Evolutionary conservation across 2,888 invertebrate genomes (phyloP).

Genomic region (Cordilura impudica): DNA sequence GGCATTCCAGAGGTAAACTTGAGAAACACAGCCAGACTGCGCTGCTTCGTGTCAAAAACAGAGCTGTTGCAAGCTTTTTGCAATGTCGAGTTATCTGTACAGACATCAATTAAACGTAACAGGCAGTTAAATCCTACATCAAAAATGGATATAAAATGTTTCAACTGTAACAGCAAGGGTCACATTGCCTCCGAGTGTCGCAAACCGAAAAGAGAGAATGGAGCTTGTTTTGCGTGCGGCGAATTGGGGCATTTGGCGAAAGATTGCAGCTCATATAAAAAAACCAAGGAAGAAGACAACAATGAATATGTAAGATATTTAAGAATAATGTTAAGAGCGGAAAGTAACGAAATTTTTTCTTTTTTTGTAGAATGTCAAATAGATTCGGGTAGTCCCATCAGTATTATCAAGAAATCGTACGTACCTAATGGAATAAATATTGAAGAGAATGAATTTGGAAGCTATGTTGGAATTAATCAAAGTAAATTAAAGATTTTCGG

Average conservation of each 20-base stretch:
- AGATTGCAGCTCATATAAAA: slow-evolving; percentile 23
- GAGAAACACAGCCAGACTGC: slow-evolving; percentile 29
- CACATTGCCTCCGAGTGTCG: slow-evolving; percentile 23
- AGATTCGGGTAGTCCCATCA: slow-evolving; percentile 62
- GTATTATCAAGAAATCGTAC: slow-evolving; percentile 25
- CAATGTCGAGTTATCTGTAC: background rate
- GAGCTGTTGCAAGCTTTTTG: slow-evolving; percentile 34
- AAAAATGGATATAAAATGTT: slow-evolving; percentile 8
- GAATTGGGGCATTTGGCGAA: slow-evolving; percentile 15
- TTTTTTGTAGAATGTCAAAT: slow-evolving; percentile 56
- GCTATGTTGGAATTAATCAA: slow-evolving; percentile 54
- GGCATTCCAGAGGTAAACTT: slow-evolving; percentile 28
- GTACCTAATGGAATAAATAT: slow-evolving; percentile 34
- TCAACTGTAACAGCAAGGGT: slow-evolving; percentile 31
- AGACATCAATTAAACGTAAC: background rate
- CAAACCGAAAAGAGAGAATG: slow-evolving; percentile 21
- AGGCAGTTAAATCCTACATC: background rate
- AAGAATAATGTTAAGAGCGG: background rate
- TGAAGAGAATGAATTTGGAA: slow-evolving; percentile 15
- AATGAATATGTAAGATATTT: slow-evolving; percentile 36
- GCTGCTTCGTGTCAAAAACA: slow-evolving; percentile 6
- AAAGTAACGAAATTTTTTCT: slow-evolving; percentile 10
- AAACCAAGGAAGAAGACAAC: background rate
- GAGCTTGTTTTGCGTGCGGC: slow-evolving; percentile 31
- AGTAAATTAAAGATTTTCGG: slow-evolving; percentile 42